A percentile compares a stretch with the other conserved stretches of the same genome.
phyloP scores from a whole-genome alignment of 2,113 vertebrate species.

The Artemisiospiza belli region DNA sequence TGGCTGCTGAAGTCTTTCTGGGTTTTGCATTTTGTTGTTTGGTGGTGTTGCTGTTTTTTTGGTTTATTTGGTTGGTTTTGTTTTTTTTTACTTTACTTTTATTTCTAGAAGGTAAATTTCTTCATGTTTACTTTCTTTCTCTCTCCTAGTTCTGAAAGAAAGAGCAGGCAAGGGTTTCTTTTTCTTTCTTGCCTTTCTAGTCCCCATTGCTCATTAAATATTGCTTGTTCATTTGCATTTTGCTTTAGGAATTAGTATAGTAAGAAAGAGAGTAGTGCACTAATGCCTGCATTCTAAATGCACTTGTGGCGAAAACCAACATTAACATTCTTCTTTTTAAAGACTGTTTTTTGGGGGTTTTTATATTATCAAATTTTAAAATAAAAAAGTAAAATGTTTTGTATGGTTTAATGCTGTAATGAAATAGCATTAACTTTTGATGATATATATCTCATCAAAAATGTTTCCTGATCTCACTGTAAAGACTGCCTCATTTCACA shows the following conservation, averaged over 20 bases:
- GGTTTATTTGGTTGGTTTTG: neutral
- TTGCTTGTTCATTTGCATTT: neutral
- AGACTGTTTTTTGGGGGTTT: rapidly evolving
- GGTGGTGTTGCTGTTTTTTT: too few relatives aligned
- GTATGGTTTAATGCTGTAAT: neutral
- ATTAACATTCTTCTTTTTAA: neutral
- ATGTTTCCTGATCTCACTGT: neutral
- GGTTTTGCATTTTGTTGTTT: neutral
- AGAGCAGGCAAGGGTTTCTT: neutral
- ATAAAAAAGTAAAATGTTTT: neutral
- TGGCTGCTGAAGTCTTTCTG: neutral
- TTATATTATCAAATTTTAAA: neutral
- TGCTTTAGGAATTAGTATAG: neutral
- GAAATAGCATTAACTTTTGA: neutral
- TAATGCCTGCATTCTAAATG: neutral
- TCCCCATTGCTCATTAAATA: neutral
- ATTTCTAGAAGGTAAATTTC: neutral
- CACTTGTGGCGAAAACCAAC: neutral
- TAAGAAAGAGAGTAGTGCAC: neutral
- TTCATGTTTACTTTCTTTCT: neutral
- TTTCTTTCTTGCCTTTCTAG: neutral
- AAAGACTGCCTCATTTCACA: neutral
- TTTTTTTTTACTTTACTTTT: neutral
- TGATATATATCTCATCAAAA: neutral
- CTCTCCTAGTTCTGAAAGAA: neutral